Evolutionary conservation across 2,888 invertebrate species (phyloP), one percentile per base, ranked within the genome.

Genomic region (Philereme vetulata): DNA sequence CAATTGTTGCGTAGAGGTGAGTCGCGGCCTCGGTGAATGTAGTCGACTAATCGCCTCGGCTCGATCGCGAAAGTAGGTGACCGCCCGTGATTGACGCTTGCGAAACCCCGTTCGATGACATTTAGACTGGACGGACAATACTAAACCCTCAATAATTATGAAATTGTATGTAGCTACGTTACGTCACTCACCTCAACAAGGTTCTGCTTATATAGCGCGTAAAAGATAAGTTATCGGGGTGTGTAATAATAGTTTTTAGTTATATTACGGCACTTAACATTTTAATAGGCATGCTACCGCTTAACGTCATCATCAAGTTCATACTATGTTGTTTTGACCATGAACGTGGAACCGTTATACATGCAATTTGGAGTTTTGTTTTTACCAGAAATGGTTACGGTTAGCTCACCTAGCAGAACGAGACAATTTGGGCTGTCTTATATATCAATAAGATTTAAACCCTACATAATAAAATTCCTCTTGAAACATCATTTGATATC

Each of bases 21-120:
- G 84, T 77, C 81, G 85, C 86, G 87, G 85, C 86, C 87, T 85
- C 86, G 84, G 90, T 89, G 90, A 90, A 90, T 88, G 90, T 90
- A 86, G 87, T 59, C 78, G 81, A 81, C 90, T 90, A 90, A 91
- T 90, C 90, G 89, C 84, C 80, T 81, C 84, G 81, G 83, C 84
- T 82, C 86, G 88, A 90, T 90, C 90, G 90, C 90, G 91, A 92
- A 92, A 92, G 92, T 91, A 90, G 92, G 92, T 91, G 91, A 91
- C 91, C 91, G 90, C 83, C 81, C 74, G 89, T 90, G 91, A 92
- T 91, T 90, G 91, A 92, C 88, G 85, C 82, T 91, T 91, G 88
- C 85, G 85, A 91, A 91, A 92, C 86, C 74, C 81, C 89, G 88
- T 89, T 89, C 90, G 90, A 91, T 91, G 91, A 91, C 91, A 91